phyloP scores from a whole-genome alignment of 2,888 invertebrate species.

The Tetragonula carbonaria region DNA sequence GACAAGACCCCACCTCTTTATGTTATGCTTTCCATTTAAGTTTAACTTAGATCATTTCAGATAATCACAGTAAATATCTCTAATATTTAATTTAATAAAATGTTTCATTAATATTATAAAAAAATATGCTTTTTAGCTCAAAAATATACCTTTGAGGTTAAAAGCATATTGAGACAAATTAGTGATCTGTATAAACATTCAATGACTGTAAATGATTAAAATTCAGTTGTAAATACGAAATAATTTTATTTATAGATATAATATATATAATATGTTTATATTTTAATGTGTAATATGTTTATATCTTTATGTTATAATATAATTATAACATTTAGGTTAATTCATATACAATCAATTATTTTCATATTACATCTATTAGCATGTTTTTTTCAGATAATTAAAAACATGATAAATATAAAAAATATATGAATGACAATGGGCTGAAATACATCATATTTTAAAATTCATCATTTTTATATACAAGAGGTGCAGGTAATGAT shows the following conservation, averaged over 20 bases:
- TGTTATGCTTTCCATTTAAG: constrained; percentile 73
- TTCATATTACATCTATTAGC: constrained; percentile 8
- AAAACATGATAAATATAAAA: constrained; percentile 67
- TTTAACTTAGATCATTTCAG: constrained; percentile 63
- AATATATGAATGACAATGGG: constrained; percentile 78
- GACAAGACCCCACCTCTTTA: constrained; percentile 79
- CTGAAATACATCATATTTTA: constrained; percentile 71
- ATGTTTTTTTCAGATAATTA: constrained; percentile 59
- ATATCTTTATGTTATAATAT: no score
- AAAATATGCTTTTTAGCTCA: constrained; percentile 18
- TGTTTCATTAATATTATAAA: constrained; percentile 18
- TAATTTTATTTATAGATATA: constrained; percentile 1
- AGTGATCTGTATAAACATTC: constrained; percentile 31
- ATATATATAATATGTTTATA: background rate
- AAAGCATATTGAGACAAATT: background rate
- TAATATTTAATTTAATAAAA: constrained; percentile 45
- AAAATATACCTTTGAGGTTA: constrained; percentile 17
- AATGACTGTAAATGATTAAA: constrained; percentile 15
- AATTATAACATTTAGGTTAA: background rate
- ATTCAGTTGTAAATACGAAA: constrained; percentile 17
- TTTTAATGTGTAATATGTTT: no score
- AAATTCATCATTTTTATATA: constrained; percentile 31
- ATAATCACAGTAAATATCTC: constrained; percentile 48
- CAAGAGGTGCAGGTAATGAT: constrained; percentile 30
- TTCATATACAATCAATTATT: background rate